phyloP scores from a whole-genome alignment of 2,797 vertebrate species.

The Smutsia gigantea region DNA sequence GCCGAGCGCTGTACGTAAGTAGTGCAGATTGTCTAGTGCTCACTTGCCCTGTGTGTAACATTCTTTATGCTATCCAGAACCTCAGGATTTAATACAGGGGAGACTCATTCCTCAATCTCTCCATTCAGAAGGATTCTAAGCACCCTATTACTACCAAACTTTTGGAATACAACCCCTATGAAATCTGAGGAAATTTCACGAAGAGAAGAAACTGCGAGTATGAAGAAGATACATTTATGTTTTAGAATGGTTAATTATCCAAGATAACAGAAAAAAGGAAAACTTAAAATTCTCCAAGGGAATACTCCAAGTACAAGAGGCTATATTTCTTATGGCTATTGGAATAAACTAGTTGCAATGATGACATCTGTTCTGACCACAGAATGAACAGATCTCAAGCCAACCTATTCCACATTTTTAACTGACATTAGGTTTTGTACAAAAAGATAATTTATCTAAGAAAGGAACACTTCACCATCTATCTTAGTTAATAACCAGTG shows the following conservation, averaged over 20 bases:
- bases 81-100: neutral
- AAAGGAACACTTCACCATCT: neutral
- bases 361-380: neutral
- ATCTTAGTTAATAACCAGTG: neutral
- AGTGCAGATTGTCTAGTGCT: neutral
- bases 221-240: neutral
- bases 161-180: neutral
- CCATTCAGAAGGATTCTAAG: neutral
- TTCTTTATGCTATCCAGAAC: neutral
- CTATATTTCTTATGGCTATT: neutral
- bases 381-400: neutral
- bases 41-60: neutral
- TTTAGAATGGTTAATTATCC: neutral
- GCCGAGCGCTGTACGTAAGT: neutral
- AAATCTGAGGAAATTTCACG: neutral
- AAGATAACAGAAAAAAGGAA: neutral
- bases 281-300: neutral
- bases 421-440: neutral
- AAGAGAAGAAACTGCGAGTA: neutral
- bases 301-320: neutral
- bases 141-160: neutral
- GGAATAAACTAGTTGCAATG: neutral
- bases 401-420: neutral
- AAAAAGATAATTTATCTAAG: neutral
- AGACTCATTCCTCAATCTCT: neutral